Base-by-base conservation (phyloP, 64 coral and sea anemone genomes). In the Platygyra sinensis region DNA sequence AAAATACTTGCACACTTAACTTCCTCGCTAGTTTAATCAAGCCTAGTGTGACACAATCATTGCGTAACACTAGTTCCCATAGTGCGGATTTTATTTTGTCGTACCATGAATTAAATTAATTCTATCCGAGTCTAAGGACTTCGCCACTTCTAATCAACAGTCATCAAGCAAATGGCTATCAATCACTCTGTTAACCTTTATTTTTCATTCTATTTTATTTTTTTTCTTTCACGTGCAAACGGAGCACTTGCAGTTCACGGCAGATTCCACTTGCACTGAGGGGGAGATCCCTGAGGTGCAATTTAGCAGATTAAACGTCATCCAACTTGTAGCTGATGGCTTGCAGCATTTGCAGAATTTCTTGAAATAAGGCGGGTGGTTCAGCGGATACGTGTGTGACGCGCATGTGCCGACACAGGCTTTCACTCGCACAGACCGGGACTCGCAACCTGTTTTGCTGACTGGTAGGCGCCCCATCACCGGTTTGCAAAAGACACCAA, bases 361-460 rank as follows among this genome's bases (percentile, higher is more conserved):
- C 22, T 61, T 85, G 79, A 83, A 94, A 33, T 84, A 89, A 25
- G 92, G 92, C 19, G 78, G 10, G 24, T 77, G 88, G 13, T 73
- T 11, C 20, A 78, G 79, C 20, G 92, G 92, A 54, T 77, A n/a
- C 15, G 92, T 72, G 60, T 89, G 82, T 17, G 92, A 94, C 0
- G 39, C 92, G 64, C 92, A 94, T 65, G 92, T 94, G 27, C 92
- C 92, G 22, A 94, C 72, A 54, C 92, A 94, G 72, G 92, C 92
- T 50, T 76, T 62, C 4, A 94, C 38, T 8, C 49, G 62, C 59
- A 89, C 86, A 55, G 39, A 77, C n/a, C 33, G 60, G 32, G 92
- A 89, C 27, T 84, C 87, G 59, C 92, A 94, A 19, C 92, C 92
- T 12, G 71, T 46, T 72, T 75, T 74, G 22, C 11, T 20, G 8